Percentiles rank a stretch among this genome's conserved stretches.
phyloP scores from a whole-genome alignment of 2,888 invertebrate genomes.

The Ornithoptera priamus region DNA sequence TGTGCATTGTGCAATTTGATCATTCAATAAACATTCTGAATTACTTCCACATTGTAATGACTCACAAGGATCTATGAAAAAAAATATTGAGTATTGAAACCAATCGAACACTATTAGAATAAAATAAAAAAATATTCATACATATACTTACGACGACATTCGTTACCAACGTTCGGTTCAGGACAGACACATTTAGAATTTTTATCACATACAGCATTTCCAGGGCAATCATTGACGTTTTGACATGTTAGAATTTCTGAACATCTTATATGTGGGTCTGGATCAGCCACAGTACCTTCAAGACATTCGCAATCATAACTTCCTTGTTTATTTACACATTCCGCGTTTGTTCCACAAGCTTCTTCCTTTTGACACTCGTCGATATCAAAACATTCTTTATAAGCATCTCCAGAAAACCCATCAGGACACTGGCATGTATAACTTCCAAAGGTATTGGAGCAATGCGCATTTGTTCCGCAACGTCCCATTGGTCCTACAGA shows the following conservation, averaged over 20 bases:
- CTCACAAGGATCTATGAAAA: conserved; percentile 91
- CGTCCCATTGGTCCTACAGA: conserved; percentile 85
- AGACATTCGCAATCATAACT: conserved; percentile 90
- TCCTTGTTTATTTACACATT: conserved; percentile 89
- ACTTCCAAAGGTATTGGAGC: conserved; percentile 89
- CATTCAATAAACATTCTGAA: conserved; percentile 92
- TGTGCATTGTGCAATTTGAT: conserved; percentile 90
- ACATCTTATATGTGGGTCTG: conserved; percentile 90
- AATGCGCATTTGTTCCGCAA: conserved; percentile 91
- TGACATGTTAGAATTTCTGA: conserved; percentile 90
- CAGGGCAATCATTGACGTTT: conserved; percentile 89
- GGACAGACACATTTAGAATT: conserved; percentile 91
- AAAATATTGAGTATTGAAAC: conserved; percentile 24
- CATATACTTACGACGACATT: conserved; percentile 89
- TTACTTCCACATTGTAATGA: conserved; percentile 90
- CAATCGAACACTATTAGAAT: conserved; percentile 5
- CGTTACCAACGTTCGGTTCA: conserved; percentile 94
- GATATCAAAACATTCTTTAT: conserved; percentile 88
- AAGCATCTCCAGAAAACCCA: conserved; percentile 92
- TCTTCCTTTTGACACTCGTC: conserved; percentile 88
- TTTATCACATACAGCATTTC: conserved; percentile 91
- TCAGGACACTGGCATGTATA: conserved; percentile 90
- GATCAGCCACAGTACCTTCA: conserved; percentile 89
- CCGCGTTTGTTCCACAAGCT: conserved; percentile 89
- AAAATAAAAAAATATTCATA: not conserved